A percentile compares a stretch with the other conserved stretches of the same genome.
Conservation (phyloP, 2,888 invertebrate species). For the Nowickia ferox region DNA sequence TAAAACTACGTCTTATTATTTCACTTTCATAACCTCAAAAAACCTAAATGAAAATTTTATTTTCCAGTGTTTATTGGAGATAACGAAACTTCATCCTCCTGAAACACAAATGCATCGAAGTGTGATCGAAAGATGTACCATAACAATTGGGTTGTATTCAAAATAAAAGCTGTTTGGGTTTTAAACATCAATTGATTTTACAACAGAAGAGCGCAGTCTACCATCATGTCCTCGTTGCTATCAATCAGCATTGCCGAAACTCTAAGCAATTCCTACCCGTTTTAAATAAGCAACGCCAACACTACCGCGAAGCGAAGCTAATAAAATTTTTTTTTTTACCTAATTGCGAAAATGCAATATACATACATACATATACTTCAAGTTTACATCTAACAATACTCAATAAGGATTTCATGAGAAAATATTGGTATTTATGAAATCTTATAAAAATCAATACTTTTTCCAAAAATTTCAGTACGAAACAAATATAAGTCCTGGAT, state of each 20-base stretch:
- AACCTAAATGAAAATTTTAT: slow-evolving; percentile 72
- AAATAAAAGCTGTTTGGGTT: slow-evolving; percentile 47
- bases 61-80: slow-evolving; percentile 71
- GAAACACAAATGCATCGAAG: slow-evolving; percentile 29
- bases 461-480: slow-evolving; percentile 60
- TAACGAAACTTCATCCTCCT: slow-evolving; percentile 25
- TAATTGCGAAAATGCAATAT: slow-evolving; percentile 33
- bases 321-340: neutral
- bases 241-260: slow-evolving; percentile 23
- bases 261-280: slow-evolving; percentile 57
- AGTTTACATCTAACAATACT: neutral
- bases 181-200: slow-evolving; percentile 40
- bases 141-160: slow-evolving; percentile 9
- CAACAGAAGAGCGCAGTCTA: slow-evolving; percentile 39
- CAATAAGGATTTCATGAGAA: slow-evolving; percentile 46
- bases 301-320: slow-evolving; percentile 4
- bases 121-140: slow-evolving; percentile 36
- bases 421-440: slow-evolving; percentile 68
- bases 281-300: neutral
- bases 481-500: slow-evolving; percentile 23
- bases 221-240: slow-evolving; percentile 13
- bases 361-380: slow-evolving; percentile 11
- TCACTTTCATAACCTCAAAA: slow-evolving; percentile 29
- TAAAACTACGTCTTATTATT: slow-evolving; percentile 66
- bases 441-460: slow-evolving; percentile 63